These are phyloP conservation scores for Ifrita kowaldi DNA, from an alignment of 2,113 vertebrate species.

Conservation along the genomic window DNA sequence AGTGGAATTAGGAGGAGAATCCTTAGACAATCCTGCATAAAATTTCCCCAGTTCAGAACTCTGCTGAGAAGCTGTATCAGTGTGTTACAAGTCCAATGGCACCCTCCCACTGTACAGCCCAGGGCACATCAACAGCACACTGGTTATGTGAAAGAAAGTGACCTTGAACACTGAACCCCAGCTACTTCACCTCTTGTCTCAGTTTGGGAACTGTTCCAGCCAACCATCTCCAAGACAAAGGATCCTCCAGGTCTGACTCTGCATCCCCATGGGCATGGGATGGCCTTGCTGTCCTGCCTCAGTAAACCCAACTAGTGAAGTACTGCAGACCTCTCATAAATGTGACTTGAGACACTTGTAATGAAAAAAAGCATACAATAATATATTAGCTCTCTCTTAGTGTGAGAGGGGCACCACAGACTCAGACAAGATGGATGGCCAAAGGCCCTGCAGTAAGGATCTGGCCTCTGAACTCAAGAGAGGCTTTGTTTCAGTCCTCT, in stretches of 20 bases:
- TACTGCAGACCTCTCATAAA: neutral
- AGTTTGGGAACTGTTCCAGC: neutral
- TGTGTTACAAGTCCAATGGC: neutral
- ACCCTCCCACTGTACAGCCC: neutral
- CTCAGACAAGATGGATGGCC: neutral
- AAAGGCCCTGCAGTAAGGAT: neutral
- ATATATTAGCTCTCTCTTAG: neutral
- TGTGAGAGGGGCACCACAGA: neutral
- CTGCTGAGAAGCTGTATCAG: neutral
- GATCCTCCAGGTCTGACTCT: neutral
- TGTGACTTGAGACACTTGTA: neutral
- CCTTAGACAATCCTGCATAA: neutral
- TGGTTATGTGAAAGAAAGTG: neutral
- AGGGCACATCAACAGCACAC: neutral
- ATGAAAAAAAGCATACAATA: neutral
- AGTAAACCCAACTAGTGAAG: neutral
- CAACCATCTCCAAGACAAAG: neutral
- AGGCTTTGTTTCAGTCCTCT: neutral
- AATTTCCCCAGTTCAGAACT: neutral
- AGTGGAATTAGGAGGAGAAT: neutral
- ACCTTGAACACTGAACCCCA: neutral
- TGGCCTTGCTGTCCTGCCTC: neutral
- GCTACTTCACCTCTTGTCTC: neutral
- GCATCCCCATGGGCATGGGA: no score
- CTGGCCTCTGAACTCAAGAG: fast-evolving